Percentiles rank a stretch among this genome's conserved stretches.
Conservation (phyloP, 1,140 invertebrate genomes). For the Charaxes varanes region DNA sequence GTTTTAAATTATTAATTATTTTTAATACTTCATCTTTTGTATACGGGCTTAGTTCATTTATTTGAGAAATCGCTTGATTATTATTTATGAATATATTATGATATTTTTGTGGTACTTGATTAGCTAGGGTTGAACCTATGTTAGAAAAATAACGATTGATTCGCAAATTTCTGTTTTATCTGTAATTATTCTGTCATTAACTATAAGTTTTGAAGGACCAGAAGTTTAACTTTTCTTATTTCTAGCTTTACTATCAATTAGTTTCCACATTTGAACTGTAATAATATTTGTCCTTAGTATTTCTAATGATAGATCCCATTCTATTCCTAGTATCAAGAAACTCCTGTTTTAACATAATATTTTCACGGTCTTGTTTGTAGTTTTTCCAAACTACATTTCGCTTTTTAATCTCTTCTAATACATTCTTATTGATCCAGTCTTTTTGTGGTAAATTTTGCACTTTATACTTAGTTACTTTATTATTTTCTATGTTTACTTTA, state of each 20-base stretch:
- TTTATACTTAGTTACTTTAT: constrained; percentile 10
- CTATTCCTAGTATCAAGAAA: constrained; percentile 8
- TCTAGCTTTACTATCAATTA: constrained; percentile 7
- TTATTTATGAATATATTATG: constrained; percentile 1
- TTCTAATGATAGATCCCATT: constrained; percentile 9
- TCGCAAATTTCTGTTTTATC: constrained; percentile 3
- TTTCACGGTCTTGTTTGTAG: constrained; percentile 8
- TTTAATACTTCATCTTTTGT: constrained; percentile 1
- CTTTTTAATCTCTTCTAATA: constrained; percentile 11
- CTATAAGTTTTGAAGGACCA: constrained; percentile 8
- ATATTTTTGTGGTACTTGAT: constrained; percentile 8
- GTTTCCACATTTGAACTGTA: constrained; percentile 13
- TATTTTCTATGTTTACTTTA: neutral
- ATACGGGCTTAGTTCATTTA: constrained; percentile 5
- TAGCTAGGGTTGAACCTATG: constrained; percentile 11
- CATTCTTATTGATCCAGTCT: constrained; percentile 11
- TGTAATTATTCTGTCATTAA: constrained; percentile 3
- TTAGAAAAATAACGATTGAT: constrained; percentile 3
- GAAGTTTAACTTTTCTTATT: constrained; percentile 11
- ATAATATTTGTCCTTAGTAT: constrained; percentile 11
- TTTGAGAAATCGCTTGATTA: constrained; percentile 2
- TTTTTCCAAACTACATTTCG: constrained; percentile 13
- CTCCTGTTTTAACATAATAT: constrained; percentile 10
- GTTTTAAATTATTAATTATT: constrained; percentile 7
- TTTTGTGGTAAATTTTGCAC: constrained; percentile 14